Percentiles rank a stretch among this genome's conserved stretches.
Conservation (phyloP, 2,888 invertebrate species). For the Onthophagus sagittarius region DNA sequence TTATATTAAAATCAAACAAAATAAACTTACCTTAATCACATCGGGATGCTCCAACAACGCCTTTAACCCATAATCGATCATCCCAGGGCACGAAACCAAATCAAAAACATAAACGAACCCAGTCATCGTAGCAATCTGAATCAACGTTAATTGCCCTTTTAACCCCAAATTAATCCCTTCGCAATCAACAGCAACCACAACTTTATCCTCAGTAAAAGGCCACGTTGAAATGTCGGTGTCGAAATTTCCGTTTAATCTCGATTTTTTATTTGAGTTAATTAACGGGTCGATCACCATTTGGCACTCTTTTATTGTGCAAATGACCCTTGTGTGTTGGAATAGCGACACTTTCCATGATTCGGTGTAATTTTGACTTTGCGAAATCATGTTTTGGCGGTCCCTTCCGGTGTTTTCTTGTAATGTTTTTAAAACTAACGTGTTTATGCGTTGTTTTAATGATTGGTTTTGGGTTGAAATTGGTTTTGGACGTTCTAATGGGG, state of each 20-base stretch:
- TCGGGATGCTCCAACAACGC: constrained; percentile 74
- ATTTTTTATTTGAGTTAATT: constrained; percentile 52
- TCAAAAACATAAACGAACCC: constrained; percentile 87
- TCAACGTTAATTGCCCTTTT: constrained; percentile 82
- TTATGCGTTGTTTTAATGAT: constrained; percentile 82
- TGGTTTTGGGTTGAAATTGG: constrained; percentile 54
- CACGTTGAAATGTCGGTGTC: constrained; percentile 32
- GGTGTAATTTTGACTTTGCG: constrained; percentile 41
- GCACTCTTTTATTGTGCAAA: constrained; percentile 76
- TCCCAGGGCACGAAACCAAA: constrained; percentile 76
- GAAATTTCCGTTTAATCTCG: constrained; percentile 1
- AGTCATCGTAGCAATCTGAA: constrained; percentile 78
- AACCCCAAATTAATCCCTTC: constrained; percentile 90
- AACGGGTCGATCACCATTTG: constrained; percentile 72
- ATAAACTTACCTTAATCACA: constrained; percentile 74
- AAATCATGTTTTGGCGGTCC: constrained; percentile 50
- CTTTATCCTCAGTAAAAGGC: constrained; percentile 48
- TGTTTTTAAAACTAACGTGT: constrained; percentile 82
- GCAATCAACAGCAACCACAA: constrained; percentile 81
- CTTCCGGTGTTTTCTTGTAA: constrained; percentile 78
- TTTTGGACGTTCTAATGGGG: no score
- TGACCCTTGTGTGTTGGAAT: constrained; percentile 76
- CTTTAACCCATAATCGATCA: constrained; percentile 78
- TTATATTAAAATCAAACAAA: no score
- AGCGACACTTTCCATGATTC: constrained; percentile 80